Conservation (phyloP, 2,888 invertebrate species). For the Hedya salicella region DNA sequence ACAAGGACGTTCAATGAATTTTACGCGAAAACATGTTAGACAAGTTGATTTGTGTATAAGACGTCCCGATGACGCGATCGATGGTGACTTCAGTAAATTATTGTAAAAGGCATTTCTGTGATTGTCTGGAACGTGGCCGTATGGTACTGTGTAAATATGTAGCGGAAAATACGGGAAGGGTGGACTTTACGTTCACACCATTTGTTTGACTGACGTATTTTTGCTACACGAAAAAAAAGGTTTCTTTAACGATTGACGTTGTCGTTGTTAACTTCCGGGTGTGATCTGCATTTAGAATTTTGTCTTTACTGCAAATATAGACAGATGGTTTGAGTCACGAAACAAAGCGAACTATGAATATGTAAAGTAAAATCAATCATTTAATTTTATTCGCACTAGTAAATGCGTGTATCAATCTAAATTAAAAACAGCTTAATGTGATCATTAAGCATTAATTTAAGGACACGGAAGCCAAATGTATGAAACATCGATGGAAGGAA, state of each 20-base stretch:
- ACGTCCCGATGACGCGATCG: constrained; percentile 69
- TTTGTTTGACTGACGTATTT: constrained; percentile 69
- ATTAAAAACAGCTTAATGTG: background rate
- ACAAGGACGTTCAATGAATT: constrained; percentile 71
- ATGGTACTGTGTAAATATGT: constrained; percentile 43
- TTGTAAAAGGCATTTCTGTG: constrained; percentile 48
- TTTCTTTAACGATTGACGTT: constrained; percentile 54
- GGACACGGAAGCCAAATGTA: constrained; percentile 9
- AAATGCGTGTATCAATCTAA: constrained; percentile 6
- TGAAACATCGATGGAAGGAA: background rate
- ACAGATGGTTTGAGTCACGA: background rate
- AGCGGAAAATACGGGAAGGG: constrained; percentile 51
- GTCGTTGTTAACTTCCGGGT: constrained; percentile 51
- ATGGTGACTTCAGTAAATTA: constrained; percentile 57
- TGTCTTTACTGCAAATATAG: background rate
- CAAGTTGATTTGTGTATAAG: constrained; percentile 63
- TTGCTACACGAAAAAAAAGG: constrained; percentile 52
- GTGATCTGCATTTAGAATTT: constrained; percentile 40
- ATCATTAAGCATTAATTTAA: background rate
- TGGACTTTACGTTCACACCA: constrained; percentile 64
- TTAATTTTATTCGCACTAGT: background rate
- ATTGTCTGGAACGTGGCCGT: constrained; percentile 29
- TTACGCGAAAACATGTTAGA: constrained; percentile 72
- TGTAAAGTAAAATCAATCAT: background rate
- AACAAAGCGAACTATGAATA: too few relatives aligned